Conservation (phyloP, 2,888 invertebrate species). For the Tipula vernalis region DNA sequence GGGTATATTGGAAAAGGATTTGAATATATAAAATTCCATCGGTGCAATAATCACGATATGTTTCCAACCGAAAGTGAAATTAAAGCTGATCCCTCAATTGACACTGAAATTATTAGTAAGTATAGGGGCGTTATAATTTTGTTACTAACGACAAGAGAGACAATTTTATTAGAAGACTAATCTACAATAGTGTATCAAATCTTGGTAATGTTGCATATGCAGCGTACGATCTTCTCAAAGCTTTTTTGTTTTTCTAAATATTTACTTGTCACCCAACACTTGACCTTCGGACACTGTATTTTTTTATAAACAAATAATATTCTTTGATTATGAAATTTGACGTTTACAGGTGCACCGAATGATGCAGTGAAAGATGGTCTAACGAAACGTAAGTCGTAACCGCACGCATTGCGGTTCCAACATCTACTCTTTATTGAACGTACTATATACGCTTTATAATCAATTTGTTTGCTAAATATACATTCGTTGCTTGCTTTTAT, state of each 20-base stretch:
- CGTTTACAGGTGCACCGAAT: neutral
- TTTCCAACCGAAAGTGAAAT: constrained; percentile 43
- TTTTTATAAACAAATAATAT: neutral
- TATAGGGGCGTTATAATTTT: constrained; percentile 14
- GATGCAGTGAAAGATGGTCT: neutral
- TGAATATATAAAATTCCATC: constrained; percentile 24
- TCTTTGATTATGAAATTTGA: neutral
- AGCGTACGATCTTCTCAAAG: neutral
- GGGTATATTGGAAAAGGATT: constrained; percentile 25
- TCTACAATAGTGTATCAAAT: neutral
- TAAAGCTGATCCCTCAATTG: constrained; percentile 39
- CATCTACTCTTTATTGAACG: neutral
- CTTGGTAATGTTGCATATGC: neutral
- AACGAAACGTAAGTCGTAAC: neutral
- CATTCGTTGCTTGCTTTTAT: neutral
- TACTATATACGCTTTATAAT: neutral
- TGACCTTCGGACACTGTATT: neutral
- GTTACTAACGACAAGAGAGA: neutral
- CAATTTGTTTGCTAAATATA: neutral
- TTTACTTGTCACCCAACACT: neutral
- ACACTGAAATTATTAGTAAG: constrained; percentile 44
- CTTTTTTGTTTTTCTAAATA: neutral
- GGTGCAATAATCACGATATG: constrained; percentile 48
- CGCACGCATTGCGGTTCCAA: neutral
- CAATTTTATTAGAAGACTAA: neutral